Evolutionary conservation across 1,140 invertebrate species (phyloP).

Genomic region (Drosophila serrata): DNA sequence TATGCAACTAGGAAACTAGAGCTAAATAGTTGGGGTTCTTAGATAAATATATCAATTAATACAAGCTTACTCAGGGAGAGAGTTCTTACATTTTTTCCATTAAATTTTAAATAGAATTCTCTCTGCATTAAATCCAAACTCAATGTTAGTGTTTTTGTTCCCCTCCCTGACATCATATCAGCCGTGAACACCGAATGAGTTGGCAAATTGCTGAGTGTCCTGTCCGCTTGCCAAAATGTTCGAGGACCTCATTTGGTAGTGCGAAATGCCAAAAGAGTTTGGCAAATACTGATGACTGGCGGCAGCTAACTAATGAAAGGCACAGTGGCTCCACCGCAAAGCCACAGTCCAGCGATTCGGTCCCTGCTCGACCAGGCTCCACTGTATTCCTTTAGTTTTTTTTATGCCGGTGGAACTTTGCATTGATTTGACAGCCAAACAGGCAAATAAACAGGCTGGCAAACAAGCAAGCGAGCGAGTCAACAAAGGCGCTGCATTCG

Average conservation of each 20-base stretch:
- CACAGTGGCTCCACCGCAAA: not conserved
- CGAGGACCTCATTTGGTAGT: constrained; percentile 39
- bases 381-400: constrained; percentile 28
- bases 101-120: not conserved
- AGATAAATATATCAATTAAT: no score
- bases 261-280: constrained; percentile 25
- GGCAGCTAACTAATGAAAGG: constrained; percentile 53
- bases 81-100: not conserved
- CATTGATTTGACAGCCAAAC: constrained; percentile 47
- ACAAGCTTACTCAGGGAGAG: no score
- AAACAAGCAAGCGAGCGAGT: constrained; percentile 47
- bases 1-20: not conserved
- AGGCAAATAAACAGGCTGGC: constrained; percentile 52
- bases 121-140: not conserved
- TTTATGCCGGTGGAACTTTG: not conserved
- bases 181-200: constrained; percentile 12
- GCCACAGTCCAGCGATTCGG: not conserved
- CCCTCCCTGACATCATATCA: not conserved
- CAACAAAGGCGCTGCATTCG: constrained; percentile 47
- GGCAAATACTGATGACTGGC: constrained; percentile 24
- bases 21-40: not conserved
- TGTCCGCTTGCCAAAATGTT: constrained; percentile 10
- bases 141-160: constrained; percentile 13
- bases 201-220: constrained; percentile 11
- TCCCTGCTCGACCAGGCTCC: not conserved